These are phyloP conservation scores for Pilophorus perplexus DNA, from an alignment of 2,888 invertebrate species.

Conservation along the genomic window DNA sequence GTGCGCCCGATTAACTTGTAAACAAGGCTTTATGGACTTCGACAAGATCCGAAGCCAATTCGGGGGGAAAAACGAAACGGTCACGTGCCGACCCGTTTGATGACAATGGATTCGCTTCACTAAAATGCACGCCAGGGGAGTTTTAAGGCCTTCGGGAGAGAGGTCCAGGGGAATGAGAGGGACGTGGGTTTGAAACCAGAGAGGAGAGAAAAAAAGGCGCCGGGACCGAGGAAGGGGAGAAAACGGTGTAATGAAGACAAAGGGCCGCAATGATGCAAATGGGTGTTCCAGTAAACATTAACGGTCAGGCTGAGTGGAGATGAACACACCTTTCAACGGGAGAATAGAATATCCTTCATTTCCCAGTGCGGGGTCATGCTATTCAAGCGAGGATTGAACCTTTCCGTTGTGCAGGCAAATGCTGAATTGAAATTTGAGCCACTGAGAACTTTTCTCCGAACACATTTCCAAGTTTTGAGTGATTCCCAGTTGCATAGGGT, in stretches of 20 bases:
- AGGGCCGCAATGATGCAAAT: constrained; percentile 32
- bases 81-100: constrained; percentile 21
- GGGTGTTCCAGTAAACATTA: constrained; percentile 29
- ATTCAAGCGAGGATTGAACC: no score
- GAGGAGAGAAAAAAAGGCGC: not conserved
- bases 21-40: constrained; percentile 20
- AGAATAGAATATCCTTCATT: constrained; percentile 19
- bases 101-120: constrained; percentile 19
- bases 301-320: not conserved
- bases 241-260: constrained; percentile 1
- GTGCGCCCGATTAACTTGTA: constrained; percentile 3
- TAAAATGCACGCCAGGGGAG: not conserved
- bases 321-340: constrained; percentile 2
- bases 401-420: no score
- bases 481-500: no score
- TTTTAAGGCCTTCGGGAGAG: not conserved
- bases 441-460: no score
- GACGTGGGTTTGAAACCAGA: not conserved
- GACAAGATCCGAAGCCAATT: constrained; percentile 1
- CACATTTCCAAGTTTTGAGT: no score
- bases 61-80: constrained; percentile 6
- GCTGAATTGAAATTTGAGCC: no score
- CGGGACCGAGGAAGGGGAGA: not conserved
- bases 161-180: not conserved
- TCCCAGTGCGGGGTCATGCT: no score